Percentiles rank a stretch among this genome's conserved stretches.
These are phyloP conservation scores for Leptestheria dahalacensis DNA, from an alignment of 1,140 invertebrate species.

Conservation along the genomic window DNA sequence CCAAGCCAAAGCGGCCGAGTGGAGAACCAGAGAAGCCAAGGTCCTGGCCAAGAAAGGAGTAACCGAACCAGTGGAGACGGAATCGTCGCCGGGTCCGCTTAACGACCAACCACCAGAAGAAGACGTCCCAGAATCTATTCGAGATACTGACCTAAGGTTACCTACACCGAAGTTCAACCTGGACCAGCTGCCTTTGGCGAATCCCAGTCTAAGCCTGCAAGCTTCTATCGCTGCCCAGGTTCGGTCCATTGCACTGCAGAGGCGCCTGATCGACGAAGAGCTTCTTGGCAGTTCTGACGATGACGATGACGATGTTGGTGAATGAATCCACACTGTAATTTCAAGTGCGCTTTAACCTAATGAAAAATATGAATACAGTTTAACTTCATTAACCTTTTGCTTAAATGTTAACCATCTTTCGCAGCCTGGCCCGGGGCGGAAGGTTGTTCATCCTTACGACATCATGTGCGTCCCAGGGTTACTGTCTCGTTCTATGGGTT, in stretches of 20 bases:
- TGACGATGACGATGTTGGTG: neutral
- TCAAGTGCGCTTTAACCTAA: too few species aligned
- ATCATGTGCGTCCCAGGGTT: too few species aligned
- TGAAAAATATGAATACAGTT: too few species aligned
- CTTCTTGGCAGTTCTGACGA: conserved; percentile 2
- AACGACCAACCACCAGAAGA: neutral
- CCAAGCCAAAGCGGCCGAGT: conserved; percentile 4
- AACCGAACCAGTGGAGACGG: neutral
- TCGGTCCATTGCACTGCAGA: neutral
- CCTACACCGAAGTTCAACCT: neutral
- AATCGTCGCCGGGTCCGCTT: neutral
- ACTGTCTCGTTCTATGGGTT: too few species aligned
- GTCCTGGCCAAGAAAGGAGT: neutral
- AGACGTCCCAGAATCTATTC: too few species aligned
- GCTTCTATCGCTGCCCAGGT: conserved; percentile 6
- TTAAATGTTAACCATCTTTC: too few species aligned
- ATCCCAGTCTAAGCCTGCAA: neutral
- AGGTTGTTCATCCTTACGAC: too few species aligned
- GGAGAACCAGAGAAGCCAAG: neutral
- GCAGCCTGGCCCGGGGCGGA: too few species aligned
- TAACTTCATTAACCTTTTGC: too few species aligned
- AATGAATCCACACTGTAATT: too few species aligned
- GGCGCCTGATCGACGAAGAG: neutral
- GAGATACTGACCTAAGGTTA: too few species aligned
- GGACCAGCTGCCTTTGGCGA: neutral